Base-by-base conservation (phyloP, 2,888 invertebrate species). In the Drosophila affinis region DNA sequence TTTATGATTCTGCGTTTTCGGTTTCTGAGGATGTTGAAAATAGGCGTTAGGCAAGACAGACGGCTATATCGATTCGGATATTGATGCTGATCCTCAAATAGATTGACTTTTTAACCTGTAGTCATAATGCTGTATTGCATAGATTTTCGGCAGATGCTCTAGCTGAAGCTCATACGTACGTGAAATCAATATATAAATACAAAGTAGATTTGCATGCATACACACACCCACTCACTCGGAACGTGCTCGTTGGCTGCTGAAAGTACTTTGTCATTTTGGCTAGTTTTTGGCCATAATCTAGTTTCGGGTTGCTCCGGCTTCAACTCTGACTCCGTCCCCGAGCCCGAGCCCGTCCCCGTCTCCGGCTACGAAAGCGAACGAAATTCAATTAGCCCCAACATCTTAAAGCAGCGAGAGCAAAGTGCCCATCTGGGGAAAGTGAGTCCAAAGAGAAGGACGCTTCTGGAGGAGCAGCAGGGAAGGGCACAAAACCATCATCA, bases 381-480 rank as follows among this genome's bases (percentile, higher is more conserved):
- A 70, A 84, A 87, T 82, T 87, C 78, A 82, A 87, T 82, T 87
- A 82, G 76, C 53, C 68, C 45, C 18, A 63, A 68, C 69, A 84
- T 82, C 81, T 83, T 82, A 49, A 74, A 82, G 65, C 53, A n/a
- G 48, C 47, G 14, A n/a, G 7, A n/a, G n/a, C 39, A 39, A 39
- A 39, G 39, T 14, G 14, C n/a, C n/a, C 39, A 39, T 14, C 14
- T 39, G 39, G 39, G 39, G 39, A 6, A n/a, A 7, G 39, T 7
- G 61, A 57, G 51, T 52, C 52, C 10, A 65, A 70, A 58, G 61
- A 46, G 39, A 75, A 70, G 60, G 53, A 55, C 39, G 47, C 59
- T 59, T 77, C 77, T 77, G 74, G 79, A 77, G 56, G 54, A 54
- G 29, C 3, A 29, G 9, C 9, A 9, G 27, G 29, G 29, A 29